These are phyloP conservation scores for Bryconaethiops microstoma DNA, from an alignment of 2,797 vertebrate genomes.

Conservation along the genomic window DNA sequence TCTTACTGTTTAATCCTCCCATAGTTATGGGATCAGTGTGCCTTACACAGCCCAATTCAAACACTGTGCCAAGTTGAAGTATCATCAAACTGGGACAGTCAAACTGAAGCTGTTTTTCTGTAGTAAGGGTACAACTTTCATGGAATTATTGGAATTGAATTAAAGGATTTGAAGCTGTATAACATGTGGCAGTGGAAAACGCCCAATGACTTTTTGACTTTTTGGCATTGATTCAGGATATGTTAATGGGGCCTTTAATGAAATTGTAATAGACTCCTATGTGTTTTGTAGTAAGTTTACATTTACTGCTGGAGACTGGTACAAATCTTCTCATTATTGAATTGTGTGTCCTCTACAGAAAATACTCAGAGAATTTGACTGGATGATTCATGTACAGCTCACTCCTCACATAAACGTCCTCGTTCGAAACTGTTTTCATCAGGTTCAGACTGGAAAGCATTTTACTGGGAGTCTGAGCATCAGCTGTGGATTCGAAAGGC, in stretches of 20 bases:
- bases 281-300: neutral
- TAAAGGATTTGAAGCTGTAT: neutral
- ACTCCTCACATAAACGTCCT: neutral
- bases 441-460: neutral
- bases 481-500: neutral
- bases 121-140: neutral
- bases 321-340: neutral
- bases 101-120: neutral
- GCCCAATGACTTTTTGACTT: neutral
- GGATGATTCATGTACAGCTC: neutral
- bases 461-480: neutral
- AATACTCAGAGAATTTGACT: neutral
- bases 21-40: constrained; percentile 3
- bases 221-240: neutral
- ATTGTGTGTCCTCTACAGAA: neutral
- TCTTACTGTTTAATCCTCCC: constrained; percentile 5
- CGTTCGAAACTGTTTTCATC: neutral
- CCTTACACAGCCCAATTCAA: neutral
- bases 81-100: neutral
- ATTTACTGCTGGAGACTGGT: neutral
- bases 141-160: neutral
- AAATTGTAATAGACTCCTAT: constrained; percentile 13
- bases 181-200: constrained; percentile 8
- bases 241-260: neutral
- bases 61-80: neutral